Evolutionary conservation across 2,113 vertebrate species (phyloP).

Genomic region (Python bivittatus): DNA sequence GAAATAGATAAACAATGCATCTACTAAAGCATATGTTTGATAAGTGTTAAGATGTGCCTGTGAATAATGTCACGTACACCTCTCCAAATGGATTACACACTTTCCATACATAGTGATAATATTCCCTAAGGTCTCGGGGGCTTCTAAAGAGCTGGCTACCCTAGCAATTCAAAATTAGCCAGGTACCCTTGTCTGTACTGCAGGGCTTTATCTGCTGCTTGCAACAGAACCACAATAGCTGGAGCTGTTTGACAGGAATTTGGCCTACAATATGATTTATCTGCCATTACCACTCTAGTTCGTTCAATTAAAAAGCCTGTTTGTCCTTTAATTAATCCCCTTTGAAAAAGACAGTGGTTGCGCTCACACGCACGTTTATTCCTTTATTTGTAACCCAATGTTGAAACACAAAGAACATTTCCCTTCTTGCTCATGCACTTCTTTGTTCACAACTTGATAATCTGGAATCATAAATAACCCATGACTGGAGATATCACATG

Average conservation of each 20-base stretch:
- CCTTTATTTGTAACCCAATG: not conserved
- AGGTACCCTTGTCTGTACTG: not conserved
- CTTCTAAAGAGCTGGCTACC: not conserved
- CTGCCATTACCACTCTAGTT: not conserved
- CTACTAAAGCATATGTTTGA: not conserved
- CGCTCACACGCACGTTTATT: not conserved
- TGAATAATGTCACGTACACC: slow-evolving; percentile 19
- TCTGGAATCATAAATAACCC: slow-evolving; percentile 15
- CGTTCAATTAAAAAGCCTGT: not conserved
- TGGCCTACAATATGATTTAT: not conserved
- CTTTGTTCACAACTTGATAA: not conserved
- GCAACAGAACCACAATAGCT: not conserved
- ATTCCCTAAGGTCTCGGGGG: not conserved
- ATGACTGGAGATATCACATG: not conserved
- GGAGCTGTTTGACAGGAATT: not conserved
- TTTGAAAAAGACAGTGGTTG: not conserved
- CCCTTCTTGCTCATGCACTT: not conserved
- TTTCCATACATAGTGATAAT: not conserved
- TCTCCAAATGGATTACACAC: accelerated
- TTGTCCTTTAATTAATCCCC: not conserved
- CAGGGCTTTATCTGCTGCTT: not conserved
- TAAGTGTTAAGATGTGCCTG: not conserved
- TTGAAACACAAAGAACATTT: not conserved
- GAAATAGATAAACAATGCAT: not conserved
- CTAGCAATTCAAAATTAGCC: not conserved